Evolutionary conservation across 1,140 invertebrate genomes (phyloP).

Genomic region (Thrips palmi): DNA sequence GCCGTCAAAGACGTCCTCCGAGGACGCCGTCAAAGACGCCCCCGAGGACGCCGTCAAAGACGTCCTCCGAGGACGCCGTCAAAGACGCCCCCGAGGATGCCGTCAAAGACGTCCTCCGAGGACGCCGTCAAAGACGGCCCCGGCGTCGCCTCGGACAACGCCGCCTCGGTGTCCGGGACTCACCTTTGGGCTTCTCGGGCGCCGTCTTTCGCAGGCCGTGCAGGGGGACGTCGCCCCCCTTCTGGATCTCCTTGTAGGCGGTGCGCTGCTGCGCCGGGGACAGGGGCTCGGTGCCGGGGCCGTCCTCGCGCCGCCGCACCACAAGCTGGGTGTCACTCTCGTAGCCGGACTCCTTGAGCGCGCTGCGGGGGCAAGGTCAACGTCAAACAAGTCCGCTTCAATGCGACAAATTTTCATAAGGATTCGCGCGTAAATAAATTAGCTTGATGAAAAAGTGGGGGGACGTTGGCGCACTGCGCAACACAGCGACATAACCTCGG

Average conservation of each 20-base stretch:
- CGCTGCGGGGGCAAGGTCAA: slow-evolving; percentile 29
- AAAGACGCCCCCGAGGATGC: too few relatives aligned
- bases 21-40: too few relatives aligned
- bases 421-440: too few relatives aligned
- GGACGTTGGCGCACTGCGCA: too few relatives aligned
- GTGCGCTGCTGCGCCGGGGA: slow-evolving; percentile 61
- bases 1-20: too few relatives aligned
- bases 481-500: too few relatives aligned
- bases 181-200: slow-evolving; percentile 70
- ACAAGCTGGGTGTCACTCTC: slow-evolving; percentile 78
- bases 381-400: slow-evolving; percentile 5
- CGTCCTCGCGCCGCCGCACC: slow-evolving; percentile 47
- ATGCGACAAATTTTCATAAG: not conserved
- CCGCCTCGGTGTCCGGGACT: too few relatives aligned
- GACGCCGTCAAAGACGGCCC: too few relatives aligned
- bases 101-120: too few relatives aligned
- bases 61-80: too few relatives aligned
- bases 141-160: not conserved
- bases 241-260: slow-evolving; percentile 69
- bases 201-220: slow-evolving; percentile 72
- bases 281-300: slow-evolving; percentile 38
- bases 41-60: too few relatives aligned
- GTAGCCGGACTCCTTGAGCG: slow-evolving; percentile 73
- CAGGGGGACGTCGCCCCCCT: slow-evolving; percentile 78
- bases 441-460: too few relatives aligned